Base-by-base conservation (phyloP, 2,797 vertebrate species). In the Coregonus ussuriensis region DNA sequence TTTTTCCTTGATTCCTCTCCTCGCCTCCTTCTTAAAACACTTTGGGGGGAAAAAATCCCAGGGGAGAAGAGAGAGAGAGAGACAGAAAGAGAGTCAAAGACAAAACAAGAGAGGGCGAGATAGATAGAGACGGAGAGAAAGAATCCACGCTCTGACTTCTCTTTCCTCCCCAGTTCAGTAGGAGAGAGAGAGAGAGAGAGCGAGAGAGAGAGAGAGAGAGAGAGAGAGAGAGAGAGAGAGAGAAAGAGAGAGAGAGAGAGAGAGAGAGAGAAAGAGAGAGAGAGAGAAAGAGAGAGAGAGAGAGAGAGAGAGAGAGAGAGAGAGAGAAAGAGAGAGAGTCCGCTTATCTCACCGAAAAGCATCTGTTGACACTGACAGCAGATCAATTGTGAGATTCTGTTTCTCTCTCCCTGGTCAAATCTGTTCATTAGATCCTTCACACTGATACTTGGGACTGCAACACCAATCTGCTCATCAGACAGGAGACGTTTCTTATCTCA, bases 121-220 rank as follows among this genome's bases (percentile, higher is more conserved):
- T 25, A 73, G 41, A 52, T 18, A 72, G 21, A 53, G 52, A 14
- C 16, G 35, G 35, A 72, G 71, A 72, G 70, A 72, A 21, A 29
- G 0, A 52, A 41, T 41, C 37, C 4, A 11, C 9, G 4, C 11
- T 53, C 21, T 21, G 56, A 59, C 56, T 62, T 62, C 21, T 62
- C 59, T 25, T 25, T 25, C 59, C 59, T 9, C 41, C 2, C 21
- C 18, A 47, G 25, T 47, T 47, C 41, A 25, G 25, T 47, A 54
- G 51, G 21, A 9, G 75, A 56, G 13, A 15, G 7, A 53, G 66
- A 65, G 21, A 25, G 71, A 11, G 21, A 53, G 47, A 25, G 25
- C 1, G 14, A 15, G 75, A 71, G 11, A n/a, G 6, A 62, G 66
- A 69, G n/a, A 14, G 59, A 13, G n/a, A 25, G 59, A 21, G n/a